Evolutionary conservation across 2,113 vertebrate genomes (phyloP).

Genomic region (Aphelocoma coerulescens): DNA sequence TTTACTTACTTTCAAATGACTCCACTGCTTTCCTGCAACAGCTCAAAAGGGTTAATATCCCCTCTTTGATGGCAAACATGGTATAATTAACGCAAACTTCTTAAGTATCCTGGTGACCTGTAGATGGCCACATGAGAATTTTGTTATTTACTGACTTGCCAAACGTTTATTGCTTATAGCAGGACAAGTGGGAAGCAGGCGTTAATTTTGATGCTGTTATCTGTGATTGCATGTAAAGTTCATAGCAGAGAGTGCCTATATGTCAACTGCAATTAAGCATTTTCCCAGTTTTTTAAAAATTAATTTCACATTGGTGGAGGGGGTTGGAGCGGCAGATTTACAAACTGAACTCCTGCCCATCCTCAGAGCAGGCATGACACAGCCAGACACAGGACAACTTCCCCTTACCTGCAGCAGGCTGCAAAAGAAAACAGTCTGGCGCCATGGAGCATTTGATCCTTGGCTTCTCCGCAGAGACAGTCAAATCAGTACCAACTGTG

Average conservation of each 20-base stretch:
- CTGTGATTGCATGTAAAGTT: conserved; percentile 1
- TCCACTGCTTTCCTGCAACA: not conserved
- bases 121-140: conserved; percentile 69
- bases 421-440: conserved; percentile 47
- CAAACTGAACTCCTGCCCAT: not conserved
- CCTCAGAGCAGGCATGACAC: not conserved
- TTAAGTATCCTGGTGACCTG: conserved; percentile 67
- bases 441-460: conserved; percentile 22
- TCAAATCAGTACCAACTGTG: conserved; percentile 32
- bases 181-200: conserved; percentile 53
- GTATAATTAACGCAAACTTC: conserved; percentile 62
- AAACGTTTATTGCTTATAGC: conserved; percentile 56
- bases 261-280: conserved; percentile 45
- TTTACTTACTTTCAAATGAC: not conserved
- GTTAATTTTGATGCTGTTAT: conserved; percentile 51
- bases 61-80: conserved; percentile 56
- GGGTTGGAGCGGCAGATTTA: not conserved
- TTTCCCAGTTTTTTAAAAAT: not conserved
- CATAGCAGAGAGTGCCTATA: conserved; percentile 1
- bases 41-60: conserved; percentile 27
- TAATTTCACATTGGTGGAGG: not conserved
- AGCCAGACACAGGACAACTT: conserved; percentile 25
- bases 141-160: conserved; percentile 66
- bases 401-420: conserved; percentile 47
- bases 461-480: conserved; percentile 1